phyloP scores from a whole-genome alignment of 1,140 invertebrate species.

The Augochlora pura region DNA sequence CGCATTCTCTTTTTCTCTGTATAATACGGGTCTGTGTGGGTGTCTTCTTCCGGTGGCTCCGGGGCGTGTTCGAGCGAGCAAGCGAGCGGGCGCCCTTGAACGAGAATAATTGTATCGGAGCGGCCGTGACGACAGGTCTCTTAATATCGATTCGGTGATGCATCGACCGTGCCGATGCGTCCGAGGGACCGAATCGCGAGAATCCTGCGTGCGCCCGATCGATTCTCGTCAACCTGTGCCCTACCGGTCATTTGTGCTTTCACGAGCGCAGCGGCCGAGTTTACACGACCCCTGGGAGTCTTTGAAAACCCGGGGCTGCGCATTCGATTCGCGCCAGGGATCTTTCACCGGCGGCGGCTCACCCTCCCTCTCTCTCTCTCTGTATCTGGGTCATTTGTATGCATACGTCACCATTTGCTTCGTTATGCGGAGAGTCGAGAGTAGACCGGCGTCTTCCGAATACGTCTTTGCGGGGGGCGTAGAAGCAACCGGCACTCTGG shows the following conservation, averaged over 20 bases:
- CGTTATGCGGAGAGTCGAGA: slow-evolving; percentile 21
- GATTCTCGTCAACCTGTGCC: slow-evolving; percentile 47
- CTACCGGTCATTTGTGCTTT: slow-evolving; percentile 54
- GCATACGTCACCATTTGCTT: slow-evolving; percentile 50
- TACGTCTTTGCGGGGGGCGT: neutral
- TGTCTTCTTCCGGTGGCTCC: neutral
- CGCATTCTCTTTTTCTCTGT: neutral
- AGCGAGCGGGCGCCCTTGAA: neutral
- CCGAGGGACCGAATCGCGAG: slow-evolving; percentile 12
- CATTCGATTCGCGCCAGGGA: slow-evolving; percentile 39
- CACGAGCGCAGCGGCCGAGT: slow-evolving; percentile 36
- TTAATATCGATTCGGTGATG: slow-evolving; percentile 49
- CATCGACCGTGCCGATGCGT: no score
- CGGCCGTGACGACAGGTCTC: slow-evolving; percentile 17
- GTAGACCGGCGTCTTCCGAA: slow-evolving; percentile 7
- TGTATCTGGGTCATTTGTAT: slow-evolving; percentile 41
- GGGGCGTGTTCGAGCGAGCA: neutral
- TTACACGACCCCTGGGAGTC: slow-evolving; percentile 56
- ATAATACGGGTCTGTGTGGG: neutral
- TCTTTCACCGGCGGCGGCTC: slow-evolving; percentile 18
- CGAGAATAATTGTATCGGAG: slow-evolving; percentile 12
- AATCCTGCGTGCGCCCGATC: slow-evolving; percentile 53
- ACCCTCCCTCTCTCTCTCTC: no score
- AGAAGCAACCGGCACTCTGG: no score
- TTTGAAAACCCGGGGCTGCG: slow-evolving; percentile 39